phyloP scores from a whole-genome alignment of 2,113 vertebrate genomes.

The Tyrannus savana region DNA sequence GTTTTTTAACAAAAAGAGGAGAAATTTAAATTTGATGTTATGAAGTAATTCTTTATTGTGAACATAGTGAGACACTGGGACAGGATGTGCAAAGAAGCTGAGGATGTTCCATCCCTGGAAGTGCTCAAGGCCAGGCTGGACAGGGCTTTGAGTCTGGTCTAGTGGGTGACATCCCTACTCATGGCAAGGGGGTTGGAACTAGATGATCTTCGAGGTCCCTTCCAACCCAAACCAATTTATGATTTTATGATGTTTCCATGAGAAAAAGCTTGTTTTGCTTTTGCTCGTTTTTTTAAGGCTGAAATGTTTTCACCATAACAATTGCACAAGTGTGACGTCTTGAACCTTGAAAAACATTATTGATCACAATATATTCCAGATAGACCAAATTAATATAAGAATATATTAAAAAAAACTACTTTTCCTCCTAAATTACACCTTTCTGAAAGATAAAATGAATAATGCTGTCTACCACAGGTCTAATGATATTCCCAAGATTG shows the following conservation, averaged over 20 bases:
- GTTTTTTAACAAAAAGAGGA: not conserved
- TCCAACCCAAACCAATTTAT: not conserved
- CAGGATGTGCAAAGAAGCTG: not conserved
- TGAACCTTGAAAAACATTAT: not conserved
- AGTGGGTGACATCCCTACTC: not conserved
- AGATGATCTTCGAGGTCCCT: not conserved
- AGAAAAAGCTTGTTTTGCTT: not conserved
- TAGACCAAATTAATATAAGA: not conserved
- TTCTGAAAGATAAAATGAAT: not conserved
- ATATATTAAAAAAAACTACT: not conserved
- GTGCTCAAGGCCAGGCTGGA: not conserved
- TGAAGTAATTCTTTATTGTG: not conserved
- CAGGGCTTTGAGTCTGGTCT: not conserved
- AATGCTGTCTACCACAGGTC: not conserved
- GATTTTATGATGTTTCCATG: not conserved
- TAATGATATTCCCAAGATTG: not conserved
- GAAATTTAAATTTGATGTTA: not conserved
- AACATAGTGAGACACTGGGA: not conserved
- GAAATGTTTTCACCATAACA: not conserved
- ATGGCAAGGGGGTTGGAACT: not conserved
- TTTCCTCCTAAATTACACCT: not conserved
- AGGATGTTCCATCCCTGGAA: not conserved
- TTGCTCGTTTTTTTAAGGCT: not conserved
- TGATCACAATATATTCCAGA: not conserved
- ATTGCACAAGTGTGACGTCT: not conserved